Percentiles rank a stretch among this genome's conserved stretches.
phyloP scores from a whole-genome alignment of 2,797 vertebrate species.

The Naso thynnoides region DNA sequence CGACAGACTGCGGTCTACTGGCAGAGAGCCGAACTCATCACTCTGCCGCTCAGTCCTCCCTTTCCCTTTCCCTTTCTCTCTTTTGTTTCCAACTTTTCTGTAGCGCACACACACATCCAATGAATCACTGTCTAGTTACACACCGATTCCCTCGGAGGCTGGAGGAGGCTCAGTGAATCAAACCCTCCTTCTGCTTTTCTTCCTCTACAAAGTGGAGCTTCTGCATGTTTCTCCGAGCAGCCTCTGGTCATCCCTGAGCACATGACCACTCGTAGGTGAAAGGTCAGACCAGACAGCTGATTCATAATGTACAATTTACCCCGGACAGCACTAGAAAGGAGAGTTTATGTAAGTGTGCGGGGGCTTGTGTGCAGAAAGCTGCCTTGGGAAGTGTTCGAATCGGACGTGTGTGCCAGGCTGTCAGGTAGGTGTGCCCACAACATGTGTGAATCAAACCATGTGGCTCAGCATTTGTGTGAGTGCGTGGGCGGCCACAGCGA shows the following conservation, averaged over 20 bases:
- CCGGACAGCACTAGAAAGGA: constrained; percentile 1
- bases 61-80: constrained; percentile 18
- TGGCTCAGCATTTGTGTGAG: constrained; percentile 39
- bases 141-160: constrained; percentile 56
- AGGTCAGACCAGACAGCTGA: constrained; percentile 36
- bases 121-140: constrained; percentile 77
- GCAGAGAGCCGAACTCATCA: constrained; percentile 65
- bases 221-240: constrained; percentile 8
- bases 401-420: constrained; percentile 29
- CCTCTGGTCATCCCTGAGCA: constrained; percentile 30
- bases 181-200: constrained; percentile 43
- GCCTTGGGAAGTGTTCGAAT: constrained; percentile 28
- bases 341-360: constrained; percentile 44
- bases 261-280: constrained; percentile 29
- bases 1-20: constrained; percentile 59
- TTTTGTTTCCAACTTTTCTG: constrained; percentile 68
- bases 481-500: constrained; percentile 35
- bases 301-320: constrained; percentile 31
- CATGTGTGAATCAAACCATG: constrained; percentile 57
- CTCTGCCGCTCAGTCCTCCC: constrained; percentile 45
- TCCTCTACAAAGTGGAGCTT: constrained; percentile 30
- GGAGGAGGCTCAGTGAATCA: constrained; percentile 63
- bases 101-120: constrained; percentile 54
- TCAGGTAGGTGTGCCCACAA: constrained; percentile 53
- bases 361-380: constrained; percentile 32